Conservation (phyloP, 1,140 invertebrate species). For the Pentalonia nigronervosa region DNA sequence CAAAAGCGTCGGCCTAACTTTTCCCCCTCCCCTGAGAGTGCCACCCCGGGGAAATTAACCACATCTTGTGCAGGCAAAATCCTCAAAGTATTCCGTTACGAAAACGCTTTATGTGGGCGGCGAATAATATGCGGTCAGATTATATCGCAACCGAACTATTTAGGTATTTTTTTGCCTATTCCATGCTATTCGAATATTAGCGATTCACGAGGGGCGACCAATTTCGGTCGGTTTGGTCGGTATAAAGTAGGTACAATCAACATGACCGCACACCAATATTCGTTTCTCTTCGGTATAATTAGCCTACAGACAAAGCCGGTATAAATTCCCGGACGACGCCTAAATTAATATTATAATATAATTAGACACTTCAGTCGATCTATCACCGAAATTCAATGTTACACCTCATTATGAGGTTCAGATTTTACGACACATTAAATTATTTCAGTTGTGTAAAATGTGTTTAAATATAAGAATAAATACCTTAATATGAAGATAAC, state of each 20-base stretch:
- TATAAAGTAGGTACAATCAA: neutral
- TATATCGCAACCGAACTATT: neutral
- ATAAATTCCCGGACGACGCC: neutral
- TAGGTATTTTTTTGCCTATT: neutral
- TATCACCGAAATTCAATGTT: neutral
- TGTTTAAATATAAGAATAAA: neutral
- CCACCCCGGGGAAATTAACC: slow-evolving; percentile 4
- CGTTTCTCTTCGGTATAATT: neutral
- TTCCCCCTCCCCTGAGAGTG: neutral
- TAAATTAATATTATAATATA: neutral
- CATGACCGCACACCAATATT: neutral
- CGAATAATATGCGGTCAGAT: neutral
- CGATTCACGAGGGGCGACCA: neutral
- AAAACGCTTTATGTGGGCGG: neutral
- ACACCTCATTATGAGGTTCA: neutral
- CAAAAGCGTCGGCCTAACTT: neutral
- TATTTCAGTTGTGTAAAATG: neutral
- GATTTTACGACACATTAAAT: neutral
- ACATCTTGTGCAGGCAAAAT: neutral
- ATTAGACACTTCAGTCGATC: neutral
- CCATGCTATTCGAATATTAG: neutral
- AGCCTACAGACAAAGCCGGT: neutral
- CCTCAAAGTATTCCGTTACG: neutral
- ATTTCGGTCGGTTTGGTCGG: neutral
- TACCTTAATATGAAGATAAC: neutral